Conservation (phyloP, 2,888 invertebrate species). For the Drosophila anomalipes region DNA sequence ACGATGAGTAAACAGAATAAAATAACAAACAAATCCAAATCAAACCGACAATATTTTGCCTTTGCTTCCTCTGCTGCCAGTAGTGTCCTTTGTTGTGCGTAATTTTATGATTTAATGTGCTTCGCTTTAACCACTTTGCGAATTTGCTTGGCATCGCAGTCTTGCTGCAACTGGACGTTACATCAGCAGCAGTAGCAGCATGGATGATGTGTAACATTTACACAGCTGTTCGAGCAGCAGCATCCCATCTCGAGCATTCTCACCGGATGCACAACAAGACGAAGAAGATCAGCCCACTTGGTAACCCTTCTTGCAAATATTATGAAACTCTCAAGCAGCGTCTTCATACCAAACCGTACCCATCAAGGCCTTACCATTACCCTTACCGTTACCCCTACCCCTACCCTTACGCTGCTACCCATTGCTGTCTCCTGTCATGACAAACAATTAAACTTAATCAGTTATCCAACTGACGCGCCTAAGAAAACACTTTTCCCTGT, state of each 20-base stretch:
- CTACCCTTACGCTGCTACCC: not conserved
- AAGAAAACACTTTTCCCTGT: slow-evolving; percentile 66
- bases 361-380: not conserved
- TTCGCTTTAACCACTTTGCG: not conserved
- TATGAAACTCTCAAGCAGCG: slow-evolving; percentile 52
- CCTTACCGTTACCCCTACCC: slow-evolving; percentile 1
- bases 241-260: slow-evolving; percentile 20
- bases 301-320: slow-evolving; percentile 56
- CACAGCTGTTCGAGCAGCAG: slow-evolving; percentile 29
- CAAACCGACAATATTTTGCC: slow-evolving; percentile 31
- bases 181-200: not conserved
- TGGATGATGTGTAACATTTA: slow-evolving; percentile 11
- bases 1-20: slow-evolving; percentile 46
- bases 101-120: slow-evolving; percentile 9
- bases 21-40: slow-evolving; percentile 34
- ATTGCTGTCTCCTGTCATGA: slow-evolving; percentile 32
- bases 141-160: not conserved
- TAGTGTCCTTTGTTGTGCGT: slow-evolving; percentile 1
- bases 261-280: slow-evolving; percentile 24
- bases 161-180: slow-evolving; percentile 18
- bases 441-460: slow-evolving; percentile 69
- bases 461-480: slow-evolving; percentile 55
- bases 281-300: slow-evolving; percentile 15
- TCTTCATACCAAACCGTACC: not conserved
- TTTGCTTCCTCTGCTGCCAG: not conserved